Percentiles rank a stretch among this genome's conserved stretches.
Evolutionary conservation across 1,140 invertebrate species (phyloP).

Genomic region (Sipha flava): DNA sequence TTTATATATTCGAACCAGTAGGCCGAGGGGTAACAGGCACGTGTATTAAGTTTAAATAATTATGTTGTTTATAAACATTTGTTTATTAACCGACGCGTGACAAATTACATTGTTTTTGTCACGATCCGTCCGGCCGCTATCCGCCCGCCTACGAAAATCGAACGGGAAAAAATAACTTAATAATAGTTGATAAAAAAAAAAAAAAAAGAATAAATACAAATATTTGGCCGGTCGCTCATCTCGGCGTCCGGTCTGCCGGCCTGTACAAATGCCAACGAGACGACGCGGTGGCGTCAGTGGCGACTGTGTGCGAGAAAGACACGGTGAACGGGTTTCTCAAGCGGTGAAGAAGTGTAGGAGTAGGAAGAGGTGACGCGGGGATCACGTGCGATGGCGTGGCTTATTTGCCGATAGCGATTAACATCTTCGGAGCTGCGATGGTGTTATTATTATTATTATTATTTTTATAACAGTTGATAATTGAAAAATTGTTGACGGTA

Average conservation of each 20-base stretch:
- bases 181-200: neutral
- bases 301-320: too few species aligned
- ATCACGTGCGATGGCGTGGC: too few species aligned
- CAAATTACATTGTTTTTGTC: conserved; percentile 30
- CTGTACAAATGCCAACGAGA: neutral
- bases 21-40: too few species aligned
- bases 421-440: too few species aligned
- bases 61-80: conserved; percentile 2
- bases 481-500: too few species aligned
- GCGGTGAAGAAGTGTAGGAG: too few species aligned
- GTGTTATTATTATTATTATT: neutral
- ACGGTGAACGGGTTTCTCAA: too few species aligned
- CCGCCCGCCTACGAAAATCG: neutral
- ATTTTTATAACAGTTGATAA: neutral
- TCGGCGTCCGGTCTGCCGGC: neutral
- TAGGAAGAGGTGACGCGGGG: too few species aligned
- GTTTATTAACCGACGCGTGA: conserved; percentile 16
- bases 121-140: neutral
- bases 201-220: neutral
- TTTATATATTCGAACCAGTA: too few species aligned
- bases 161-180: conserved; percentile 27
- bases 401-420: too few species aligned
- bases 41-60: conserved; percentile 4
- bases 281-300: neutral
- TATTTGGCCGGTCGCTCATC: neutral